Percentiles rank a stretch among this genome's conserved stretches.
Evolutionary conservation across 1,140 invertebrate genomes (phyloP).

Genomic region (Conus ventricosus): DNA sequence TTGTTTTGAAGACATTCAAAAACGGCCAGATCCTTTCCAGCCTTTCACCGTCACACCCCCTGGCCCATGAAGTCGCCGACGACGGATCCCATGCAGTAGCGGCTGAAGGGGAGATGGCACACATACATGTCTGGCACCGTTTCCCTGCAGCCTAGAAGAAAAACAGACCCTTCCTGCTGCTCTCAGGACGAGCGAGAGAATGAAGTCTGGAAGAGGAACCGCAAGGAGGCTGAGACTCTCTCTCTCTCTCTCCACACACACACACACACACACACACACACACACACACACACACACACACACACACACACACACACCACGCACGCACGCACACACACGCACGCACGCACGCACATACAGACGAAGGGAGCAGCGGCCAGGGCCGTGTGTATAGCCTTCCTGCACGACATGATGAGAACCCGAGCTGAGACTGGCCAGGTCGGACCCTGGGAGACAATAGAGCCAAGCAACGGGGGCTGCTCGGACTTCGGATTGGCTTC

Average conservation of each 20-base stretch:
- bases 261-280: too few species aligned
- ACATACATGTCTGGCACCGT: too few species aligned
- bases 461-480: background rate
- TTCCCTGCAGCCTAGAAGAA: background rate
- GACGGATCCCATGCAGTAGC: too few species aligned
- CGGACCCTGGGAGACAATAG: background rate
- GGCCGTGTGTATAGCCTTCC: background rate
- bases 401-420: slow-evolving; percentile 29
- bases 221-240: background rate
- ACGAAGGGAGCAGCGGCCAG: background rate
- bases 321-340: background rate
- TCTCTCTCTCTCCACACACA: too few species aligned
- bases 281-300: too few species aligned
- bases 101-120: too few species aligned
- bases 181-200: background rate
- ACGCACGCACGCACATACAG: slow-evolving; percentile 6
- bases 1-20: too few species aligned
- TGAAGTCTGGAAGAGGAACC: slow-evolving; percentile 27
- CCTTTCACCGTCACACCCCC: too few species aligned
- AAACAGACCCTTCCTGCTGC: background rate
- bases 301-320: too few species aligned
- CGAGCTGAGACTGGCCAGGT: slow-evolving; percentile 14
- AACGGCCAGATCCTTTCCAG: too few species aligned
- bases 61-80: too few species aligned
- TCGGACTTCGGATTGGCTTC: slow-evolving; percentile 16